Conservation (phyloP, 2,113 vertebrate species). For the Pithys albifrons region DNA sequence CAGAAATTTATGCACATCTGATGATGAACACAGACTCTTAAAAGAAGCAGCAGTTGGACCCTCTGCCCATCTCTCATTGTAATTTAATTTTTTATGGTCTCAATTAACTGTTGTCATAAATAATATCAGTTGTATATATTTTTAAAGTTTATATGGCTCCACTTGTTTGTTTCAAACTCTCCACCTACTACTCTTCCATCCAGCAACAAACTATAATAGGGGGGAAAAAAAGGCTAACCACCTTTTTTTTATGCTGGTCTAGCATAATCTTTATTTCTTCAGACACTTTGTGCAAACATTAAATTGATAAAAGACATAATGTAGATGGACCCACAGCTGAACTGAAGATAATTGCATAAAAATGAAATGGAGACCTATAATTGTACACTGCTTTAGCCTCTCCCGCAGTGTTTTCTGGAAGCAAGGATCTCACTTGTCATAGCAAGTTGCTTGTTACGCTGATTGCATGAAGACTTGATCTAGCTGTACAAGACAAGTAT, state of each 20-base stretch:
- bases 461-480: conserved; percentile 62
- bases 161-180: conserved; percentile 46
- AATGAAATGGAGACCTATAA: conserved; percentile 77
- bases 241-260: conserved; percentile 44
- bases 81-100: conserved; percentile 24
- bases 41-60: conserved; percentile 5
- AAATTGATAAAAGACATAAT: conserved; percentile 70
- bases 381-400: conserved; percentile 67
- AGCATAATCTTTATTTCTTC: conserved; percentile 75
- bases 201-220: conserved; percentile 22
- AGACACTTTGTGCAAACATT: conserved; percentile 73
- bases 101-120: conserved; percentile 56
- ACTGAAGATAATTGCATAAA: conserved; percentile 74
- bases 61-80: background rate
- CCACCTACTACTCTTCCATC: conserved; percentile 46
- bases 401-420: conserved; percentile 64
- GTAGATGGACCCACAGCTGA: conserved; percentile 60
- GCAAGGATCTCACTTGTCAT: conserved; percentile 59
- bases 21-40: background rate
- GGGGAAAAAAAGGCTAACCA: background rate
- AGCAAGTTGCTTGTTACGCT: conserved; percentile 66
- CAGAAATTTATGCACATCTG: background rate
- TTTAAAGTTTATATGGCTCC: conserved; percentile 54
- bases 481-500: conserved; percentile 67
- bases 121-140: conserved; percentile 35